phyloP scores from a whole-genome alignment of 2,113 vertebrate genomes.

The Chaetorhynchus papuensis region DNA sequence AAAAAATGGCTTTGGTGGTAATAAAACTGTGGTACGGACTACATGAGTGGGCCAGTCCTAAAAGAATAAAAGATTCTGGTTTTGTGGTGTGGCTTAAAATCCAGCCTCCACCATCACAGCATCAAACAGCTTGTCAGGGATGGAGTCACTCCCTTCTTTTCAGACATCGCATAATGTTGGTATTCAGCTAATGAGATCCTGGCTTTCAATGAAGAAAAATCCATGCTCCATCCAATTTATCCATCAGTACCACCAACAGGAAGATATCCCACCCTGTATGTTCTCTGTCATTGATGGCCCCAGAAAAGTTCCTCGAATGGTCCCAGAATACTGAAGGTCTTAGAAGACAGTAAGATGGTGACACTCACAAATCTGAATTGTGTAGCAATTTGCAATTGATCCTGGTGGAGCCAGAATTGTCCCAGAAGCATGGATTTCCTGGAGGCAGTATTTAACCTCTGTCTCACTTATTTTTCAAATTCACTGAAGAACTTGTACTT shows the following conservation, averaged over 20 bases:
- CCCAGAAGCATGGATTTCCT: not conserved
- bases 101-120: not conserved
- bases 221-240: not conserved
- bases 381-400: not conserved
- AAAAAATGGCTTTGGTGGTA: not conserved
- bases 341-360: not conserved
- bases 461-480: not conserved
- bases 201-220: not conserved
- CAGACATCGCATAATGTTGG: not conserved
- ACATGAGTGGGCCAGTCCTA: not conserved
- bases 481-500: not conserved
- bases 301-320: not conserved
- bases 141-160: not conserved
- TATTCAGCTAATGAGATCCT: not conserved
- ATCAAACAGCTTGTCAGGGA: not conserved
- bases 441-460: not conserved
- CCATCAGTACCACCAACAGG: not conserved
- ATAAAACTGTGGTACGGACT: not conserved
- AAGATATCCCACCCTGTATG: not conserved
- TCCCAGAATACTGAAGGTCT: not conserved
- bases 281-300: not conserved
- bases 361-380: not conserved
- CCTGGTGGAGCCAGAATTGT: not conserved
- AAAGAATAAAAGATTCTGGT: not conserved
- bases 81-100: not conserved